These are phyloP conservation scores for Phenganax stokvisi DNA, from an alignment of 92 coral and sea anemone species.

Conservation along the genomic window DNA sequence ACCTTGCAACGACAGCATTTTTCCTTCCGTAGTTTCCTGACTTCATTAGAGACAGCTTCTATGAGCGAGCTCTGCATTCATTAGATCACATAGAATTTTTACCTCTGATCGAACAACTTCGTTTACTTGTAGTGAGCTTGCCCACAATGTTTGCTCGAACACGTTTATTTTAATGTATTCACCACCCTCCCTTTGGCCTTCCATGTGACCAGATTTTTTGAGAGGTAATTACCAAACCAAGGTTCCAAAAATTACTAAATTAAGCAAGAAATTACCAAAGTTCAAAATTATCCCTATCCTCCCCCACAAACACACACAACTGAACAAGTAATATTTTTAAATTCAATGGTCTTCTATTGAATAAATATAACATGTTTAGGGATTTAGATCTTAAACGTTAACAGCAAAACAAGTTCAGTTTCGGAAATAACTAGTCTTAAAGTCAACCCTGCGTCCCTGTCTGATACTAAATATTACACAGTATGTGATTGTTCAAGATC, in stretches of 20 bases:
- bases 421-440: neutral
- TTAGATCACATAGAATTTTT: no score
- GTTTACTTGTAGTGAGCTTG: no score
- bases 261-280: neutral
- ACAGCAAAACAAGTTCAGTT: constrained; percentile 3
- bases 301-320: neutral
- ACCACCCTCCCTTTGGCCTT: neutral
- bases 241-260: neutral
- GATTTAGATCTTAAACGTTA: neutral
- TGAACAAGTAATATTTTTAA: neutral
- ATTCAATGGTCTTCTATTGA: neutral
- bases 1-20: no score
- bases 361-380: neutral
- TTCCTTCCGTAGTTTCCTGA: no score
- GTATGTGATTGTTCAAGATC: neutral
- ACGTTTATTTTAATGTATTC: no score
- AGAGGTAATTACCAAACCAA: neutral
- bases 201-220: neutral
- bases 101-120: no score
- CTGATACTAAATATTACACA: neutral
- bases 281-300: neutral
- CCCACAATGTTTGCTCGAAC: no score
- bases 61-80: no score
- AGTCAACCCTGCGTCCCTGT: neutral
- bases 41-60: no score